These are phyloP conservation scores for Aegypius monachus DNA, from an alignment of 2,113 vertebrate species.

Conservation along the genomic window DNA sequence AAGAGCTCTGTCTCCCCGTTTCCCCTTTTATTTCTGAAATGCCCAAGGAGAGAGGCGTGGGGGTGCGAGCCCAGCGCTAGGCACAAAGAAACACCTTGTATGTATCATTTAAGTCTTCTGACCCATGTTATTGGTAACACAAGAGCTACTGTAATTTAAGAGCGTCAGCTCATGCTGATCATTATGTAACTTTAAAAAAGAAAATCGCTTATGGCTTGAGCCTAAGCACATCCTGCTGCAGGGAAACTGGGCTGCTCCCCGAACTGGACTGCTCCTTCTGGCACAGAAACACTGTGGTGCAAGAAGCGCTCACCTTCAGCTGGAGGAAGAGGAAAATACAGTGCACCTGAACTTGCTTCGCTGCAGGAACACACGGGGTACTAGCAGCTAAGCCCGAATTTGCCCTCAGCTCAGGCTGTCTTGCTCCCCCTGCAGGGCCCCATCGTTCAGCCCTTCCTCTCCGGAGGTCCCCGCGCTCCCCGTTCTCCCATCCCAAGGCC, in stretches of 20 bases:
- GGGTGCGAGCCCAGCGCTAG: neutral
- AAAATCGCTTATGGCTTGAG: neutral
- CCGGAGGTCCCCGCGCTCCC: rapidly evolving
- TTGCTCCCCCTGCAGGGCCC: neutral
- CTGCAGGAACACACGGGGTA: rapidly evolving
- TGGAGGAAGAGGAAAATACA: neutral
- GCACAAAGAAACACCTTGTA: neutral
- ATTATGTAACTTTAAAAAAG: neutral
- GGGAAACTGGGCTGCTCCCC: neutral
- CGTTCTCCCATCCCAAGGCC: neutral
- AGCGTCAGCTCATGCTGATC: neutral
- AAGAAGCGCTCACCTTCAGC: neutral
- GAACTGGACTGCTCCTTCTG: neutral
- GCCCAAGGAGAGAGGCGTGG: neutral
- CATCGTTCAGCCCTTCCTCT: neutral
- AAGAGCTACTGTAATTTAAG: neutral
- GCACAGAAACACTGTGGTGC: neutral
- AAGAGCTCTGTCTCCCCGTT: neutral
- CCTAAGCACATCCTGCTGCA: neutral
- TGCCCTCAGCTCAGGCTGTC: neutral
- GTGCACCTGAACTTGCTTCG: neutral
- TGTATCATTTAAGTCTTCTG: neutral
- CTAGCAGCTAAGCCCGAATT: neutral
- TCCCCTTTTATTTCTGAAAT: neutral
- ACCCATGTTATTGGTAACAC: neutral